Base-by-base conservation (phyloP, 2,113 vertebrate species). In the Nycticorax nycticorax region DNA sequence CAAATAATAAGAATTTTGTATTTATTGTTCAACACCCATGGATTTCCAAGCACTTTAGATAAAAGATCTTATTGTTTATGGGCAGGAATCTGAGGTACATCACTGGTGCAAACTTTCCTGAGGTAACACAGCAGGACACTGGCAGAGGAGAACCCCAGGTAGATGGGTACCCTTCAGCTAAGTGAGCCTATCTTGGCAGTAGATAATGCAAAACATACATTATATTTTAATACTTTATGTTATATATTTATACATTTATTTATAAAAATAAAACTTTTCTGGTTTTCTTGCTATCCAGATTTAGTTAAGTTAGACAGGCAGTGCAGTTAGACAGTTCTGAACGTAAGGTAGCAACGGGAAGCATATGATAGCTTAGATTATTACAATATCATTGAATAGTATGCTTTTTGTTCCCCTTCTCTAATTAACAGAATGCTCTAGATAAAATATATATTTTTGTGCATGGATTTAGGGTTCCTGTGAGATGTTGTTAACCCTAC, bases 341-440 rank as follows among this genome's bases (percentile, higher is more conserved):
- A 73, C 10, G 4, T 69, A 50, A 55, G 21, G 7, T 57, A 88
- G 12, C 1, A 81, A 67, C 24, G 81, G 24, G 14, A 96, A 53
- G 10, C 4, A 27, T 56, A 75, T 23, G 23, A 20, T 53, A 87
- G 20, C 26, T 11, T 71, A 76, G 7, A 8, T 60, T 79, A 55
- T 62, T 60, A 27, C 5, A 41, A 3, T 75, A 24, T 14, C 17
- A 50, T 50, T 74, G 35, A 85, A 4, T 28, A n/a, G 1, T 24
- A 53, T 5, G 6, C 1, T 2, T 0, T 12, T 64, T 27, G 24
- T 1, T 0, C 3, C 9, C 6, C 3, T 85, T 63, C 19, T 57
- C 16, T 78, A 71, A 78, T 74, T 77, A 81, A 4, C 4, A 62
- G 55, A 59, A 52, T n/a, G 14, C 5, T 81, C 3, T 21, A 62